Conservation (phyloP, 92 coral and sea anemone species). For the Phenganax subtilis region DNA sequence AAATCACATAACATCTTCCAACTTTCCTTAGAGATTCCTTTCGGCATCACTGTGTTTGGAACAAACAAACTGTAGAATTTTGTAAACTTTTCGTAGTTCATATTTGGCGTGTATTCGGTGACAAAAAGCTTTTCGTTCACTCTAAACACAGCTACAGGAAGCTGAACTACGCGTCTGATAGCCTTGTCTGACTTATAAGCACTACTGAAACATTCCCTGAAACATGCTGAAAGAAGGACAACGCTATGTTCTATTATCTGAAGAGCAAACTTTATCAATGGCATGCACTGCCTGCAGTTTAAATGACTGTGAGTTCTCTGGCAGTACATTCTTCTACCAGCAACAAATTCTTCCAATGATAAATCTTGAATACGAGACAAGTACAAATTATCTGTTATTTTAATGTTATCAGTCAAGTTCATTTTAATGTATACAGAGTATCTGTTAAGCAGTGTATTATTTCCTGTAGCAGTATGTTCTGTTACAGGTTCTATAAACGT, state of each 20-base stretch:
- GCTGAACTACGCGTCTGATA: slow-evolving; percentile 44
- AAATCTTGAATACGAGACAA: slow-evolving; percentile 38
- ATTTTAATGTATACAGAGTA: no score
- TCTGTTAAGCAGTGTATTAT: no score
- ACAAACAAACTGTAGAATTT: slow-evolving; percentile 26
- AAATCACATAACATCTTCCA: slow-evolving; percentile 41
- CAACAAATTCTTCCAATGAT: slow-evolving; percentile 38
- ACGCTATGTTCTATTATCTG: slow-evolving; percentile 16
- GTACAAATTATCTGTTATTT: neutral
- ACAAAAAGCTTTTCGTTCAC: slow-evolving; percentile 43
- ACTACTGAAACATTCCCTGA: slow-evolving; percentile 8
- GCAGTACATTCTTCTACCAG: slow-evolving; percentile 41
- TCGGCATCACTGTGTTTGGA: slow-evolving; percentile 21
- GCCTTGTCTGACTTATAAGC: slow-evolving; percentile 52
- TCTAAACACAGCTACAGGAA: slow-evolving; percentile 47
- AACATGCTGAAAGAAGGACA: slow-evolving; percentile 35
- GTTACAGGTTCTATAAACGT: neutral
- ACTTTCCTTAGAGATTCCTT: slow-evolving; percentile 32
- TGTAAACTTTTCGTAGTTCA: slow-evolving; percentile 18
- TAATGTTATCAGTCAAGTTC: no score
- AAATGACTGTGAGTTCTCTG: slow-evolving; percentile 25
- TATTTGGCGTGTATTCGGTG: slow-evolving; percentile 1
- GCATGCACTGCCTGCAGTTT: slow-evolving; percentile 33
- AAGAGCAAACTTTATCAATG: slow-evolving; percentile 23
- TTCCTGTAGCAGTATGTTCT: no score